Evolutionary conservation across 2,113 vertebrate species (phyloP).

Genomic region (Theropithecus gelada): DNA sequence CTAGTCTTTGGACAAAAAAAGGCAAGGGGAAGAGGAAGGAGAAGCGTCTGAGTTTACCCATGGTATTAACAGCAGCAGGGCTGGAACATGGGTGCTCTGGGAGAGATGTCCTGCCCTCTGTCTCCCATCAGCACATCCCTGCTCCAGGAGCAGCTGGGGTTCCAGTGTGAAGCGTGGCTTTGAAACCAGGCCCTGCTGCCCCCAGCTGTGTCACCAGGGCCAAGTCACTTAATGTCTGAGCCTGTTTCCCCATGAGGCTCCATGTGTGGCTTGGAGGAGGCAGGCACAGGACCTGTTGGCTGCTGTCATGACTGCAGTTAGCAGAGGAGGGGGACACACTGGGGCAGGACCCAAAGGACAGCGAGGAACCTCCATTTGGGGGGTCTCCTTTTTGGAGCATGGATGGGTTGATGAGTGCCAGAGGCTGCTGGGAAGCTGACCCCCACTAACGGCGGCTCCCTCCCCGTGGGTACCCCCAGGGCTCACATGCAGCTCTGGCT

Average conservation of each 20-base stretch:
- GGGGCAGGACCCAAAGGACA: not conserved
- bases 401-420: not conserved
- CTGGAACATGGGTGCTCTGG: not conserved
- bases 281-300: accelerated
- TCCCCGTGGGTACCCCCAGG: not conserved
- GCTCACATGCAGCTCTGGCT: conserved; percentile 25
- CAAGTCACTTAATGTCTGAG: not conserved
- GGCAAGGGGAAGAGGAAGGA: not conserved
- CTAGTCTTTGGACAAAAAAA: not conserved
- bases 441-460: not conserved
- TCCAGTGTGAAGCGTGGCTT: not conserved
- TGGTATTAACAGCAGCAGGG: not conserved
- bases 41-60: no score
- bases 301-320: no score
- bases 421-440: not conserved
- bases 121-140: accelerated
- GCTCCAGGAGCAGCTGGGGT: not conserved
- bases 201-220: not conserved
- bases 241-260: not conserved
- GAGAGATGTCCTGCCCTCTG: accelerated
- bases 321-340: not conserved
- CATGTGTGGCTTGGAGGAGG: accelerated
- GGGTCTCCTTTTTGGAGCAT: not conserved
- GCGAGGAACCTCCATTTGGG: not conserved
- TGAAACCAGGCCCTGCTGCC: not conserved